phyloP scores from a whole-genome alignment of 2,113 vertebrate species.

The Datnioides undecimradiatus region DNA sequence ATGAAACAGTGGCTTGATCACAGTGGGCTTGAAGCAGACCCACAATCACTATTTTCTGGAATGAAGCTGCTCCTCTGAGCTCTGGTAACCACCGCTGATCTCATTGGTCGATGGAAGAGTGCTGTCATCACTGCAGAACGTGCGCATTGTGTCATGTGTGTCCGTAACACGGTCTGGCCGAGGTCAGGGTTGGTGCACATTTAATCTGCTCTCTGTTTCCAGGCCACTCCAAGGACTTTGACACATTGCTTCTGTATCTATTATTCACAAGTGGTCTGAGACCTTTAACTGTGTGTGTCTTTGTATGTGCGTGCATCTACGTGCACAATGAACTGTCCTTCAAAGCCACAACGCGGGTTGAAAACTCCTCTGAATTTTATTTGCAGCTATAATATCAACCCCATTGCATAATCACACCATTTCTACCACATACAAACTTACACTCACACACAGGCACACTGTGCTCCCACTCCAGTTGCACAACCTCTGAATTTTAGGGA shows the following conservation, averaged over 20 bases:
- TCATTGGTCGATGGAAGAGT: conserved; percentile 50
- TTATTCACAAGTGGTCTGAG: conserved; percentile 69
- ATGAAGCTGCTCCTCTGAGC: conserved; percentile 31
- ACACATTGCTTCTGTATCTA: conserved; percentile 67
- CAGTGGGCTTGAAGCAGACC: not conserved
- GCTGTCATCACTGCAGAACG: conserved; percentile 47
- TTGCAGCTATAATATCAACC: conserved; percentile 59
- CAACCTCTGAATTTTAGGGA: conserved; percentile 72
- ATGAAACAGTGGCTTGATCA: not conserved
- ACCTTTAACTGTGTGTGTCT: conserved; percentile 17
- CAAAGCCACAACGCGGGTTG: conserved; percentile 10
- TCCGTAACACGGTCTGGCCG: conserved; percentile 64
- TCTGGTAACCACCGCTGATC: conserved; percentile 13
- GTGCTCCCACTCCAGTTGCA: conserved; percentile 72
- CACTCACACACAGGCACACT: conserved; percentile 46
- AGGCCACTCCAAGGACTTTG: conserved; percentile 76
- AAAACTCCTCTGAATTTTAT: conserved; percentile 44
- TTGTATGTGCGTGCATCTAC: not conserved
- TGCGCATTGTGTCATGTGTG: conserved; percentile 31
- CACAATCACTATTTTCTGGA: not conserved
- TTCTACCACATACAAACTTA: conserved; percentile 56
- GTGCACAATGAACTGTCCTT: conserved; percentile 4
- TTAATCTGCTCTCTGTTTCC: conserved; percentile 76
- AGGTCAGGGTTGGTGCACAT: conserved; percentile 72
- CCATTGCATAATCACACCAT: conserved; percentile 70